A percentile compares a stretch with the other conserved stretches of the same genome.
phyloP scores from a whole-genome alignment of 2,113 vertebrate species.

The Microtus ochrogaster region DNA sequence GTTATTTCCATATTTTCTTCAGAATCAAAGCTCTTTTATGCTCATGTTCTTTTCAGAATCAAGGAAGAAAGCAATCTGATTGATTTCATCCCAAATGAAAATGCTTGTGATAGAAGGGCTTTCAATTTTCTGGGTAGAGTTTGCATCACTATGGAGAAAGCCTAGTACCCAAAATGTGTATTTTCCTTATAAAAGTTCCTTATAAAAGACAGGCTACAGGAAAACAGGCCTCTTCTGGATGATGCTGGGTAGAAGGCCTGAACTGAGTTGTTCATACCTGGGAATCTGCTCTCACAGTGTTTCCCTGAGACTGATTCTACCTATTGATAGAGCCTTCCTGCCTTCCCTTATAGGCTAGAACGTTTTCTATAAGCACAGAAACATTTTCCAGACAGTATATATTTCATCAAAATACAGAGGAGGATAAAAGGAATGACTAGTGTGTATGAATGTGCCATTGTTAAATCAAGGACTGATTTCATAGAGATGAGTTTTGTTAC shows the following conservation, averaged over 20 bases:
- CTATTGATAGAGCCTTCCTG: slow-evolving; percentile 20
- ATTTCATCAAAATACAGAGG: slow-evolving; percentile 33
- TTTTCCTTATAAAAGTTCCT: slow-evolving; percentile 15
- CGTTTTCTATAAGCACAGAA: background rate
- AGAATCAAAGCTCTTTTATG: slow-evolving; percentile 44
- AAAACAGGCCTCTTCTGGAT: background rate
- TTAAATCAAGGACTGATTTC: background rate
- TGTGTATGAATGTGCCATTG: slow-evolving; percentile 11
- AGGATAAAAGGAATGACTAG: background rate
- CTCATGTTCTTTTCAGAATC: slow-evolving; percentile 12
- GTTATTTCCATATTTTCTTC: slow-evolving; percentile 57
- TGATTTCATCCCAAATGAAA: slow-evolving; percentile 37
- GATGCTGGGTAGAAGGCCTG: background rate
- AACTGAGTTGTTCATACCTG: background rate
- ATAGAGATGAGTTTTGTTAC: slow-evolving; percentile 10
- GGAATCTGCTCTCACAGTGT: background rate
- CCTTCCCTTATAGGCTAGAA: slow-evolving; percentile 15
- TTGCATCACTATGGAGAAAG: slow-evolving; percentile 51
- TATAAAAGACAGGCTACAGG: background rate
- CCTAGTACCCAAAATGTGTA: slow-evolving; percentile 22
- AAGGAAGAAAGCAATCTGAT: slow-evolving; percentile 39
- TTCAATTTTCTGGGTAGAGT: slow-evolving; percentile 46
- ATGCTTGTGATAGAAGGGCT: slow-evolving; percentile 27
- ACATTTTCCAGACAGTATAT: slow-evolving; percentile 35
- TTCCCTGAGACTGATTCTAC: background rate